Evolutionary conservation across 2,113 vertebrate species (phyloP).

Genomic region (Leucoraja erinaceus): DNA sequence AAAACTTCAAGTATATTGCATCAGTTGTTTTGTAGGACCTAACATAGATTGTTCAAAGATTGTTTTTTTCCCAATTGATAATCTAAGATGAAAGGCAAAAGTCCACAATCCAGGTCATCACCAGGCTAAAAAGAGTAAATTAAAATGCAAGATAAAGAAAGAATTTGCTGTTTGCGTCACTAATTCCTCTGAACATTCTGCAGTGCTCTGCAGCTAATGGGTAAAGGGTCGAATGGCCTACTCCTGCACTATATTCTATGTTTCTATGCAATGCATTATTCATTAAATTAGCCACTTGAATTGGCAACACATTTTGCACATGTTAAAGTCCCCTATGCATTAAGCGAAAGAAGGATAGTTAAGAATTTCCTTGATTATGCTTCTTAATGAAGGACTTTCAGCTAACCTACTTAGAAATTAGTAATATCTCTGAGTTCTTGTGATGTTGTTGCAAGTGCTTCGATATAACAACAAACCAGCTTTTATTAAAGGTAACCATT

Average conservation of each 20-base stretch:
- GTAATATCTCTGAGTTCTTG: too few species aligned
- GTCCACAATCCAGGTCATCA: neutral
- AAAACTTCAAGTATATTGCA: neutral
- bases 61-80: neutral
- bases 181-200: neutral
- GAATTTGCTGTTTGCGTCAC: neutral
- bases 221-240: too few species aligned
- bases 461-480: too few species aligned
- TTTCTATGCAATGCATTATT: neutral
- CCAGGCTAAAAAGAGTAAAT: neutral
- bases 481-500: too few species aligned
- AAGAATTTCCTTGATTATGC: neutral
- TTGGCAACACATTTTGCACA: neutral
- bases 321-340: neutral
- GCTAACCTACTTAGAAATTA: neutral
- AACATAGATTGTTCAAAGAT: neutral
- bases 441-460: too few species aligned
- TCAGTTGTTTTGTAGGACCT: neutral
- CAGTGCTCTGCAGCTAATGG: neutral
- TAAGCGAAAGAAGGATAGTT: neutral
- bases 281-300: constrained; percentile 5
- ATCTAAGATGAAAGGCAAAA: constrained; percentile 15
- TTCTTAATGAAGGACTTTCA: neutral
- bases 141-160: neutral
- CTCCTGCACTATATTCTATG: too few species aligned